Conservation (phyloP, 2,113 vertebrate genomes). For the Sceloporus tristichus region DNA sequence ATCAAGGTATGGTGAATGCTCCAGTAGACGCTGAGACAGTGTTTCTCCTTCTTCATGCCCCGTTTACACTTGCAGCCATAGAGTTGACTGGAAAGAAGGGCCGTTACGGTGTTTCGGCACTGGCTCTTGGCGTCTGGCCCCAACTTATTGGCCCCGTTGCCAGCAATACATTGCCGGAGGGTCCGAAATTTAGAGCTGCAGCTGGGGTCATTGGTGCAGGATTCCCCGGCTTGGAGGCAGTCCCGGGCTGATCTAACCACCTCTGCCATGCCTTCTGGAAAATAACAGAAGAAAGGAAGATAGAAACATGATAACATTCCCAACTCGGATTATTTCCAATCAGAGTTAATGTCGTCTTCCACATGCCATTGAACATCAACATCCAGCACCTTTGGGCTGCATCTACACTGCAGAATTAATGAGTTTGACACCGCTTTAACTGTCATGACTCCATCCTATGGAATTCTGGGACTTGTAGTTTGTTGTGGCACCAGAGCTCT, state of each 20-base stretch:
- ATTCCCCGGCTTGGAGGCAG: conserved; percentile 89
- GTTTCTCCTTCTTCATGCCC: conserved; percentile 95
- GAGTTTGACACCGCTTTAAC: no score
- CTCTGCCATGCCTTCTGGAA: conserved; percentile 57
- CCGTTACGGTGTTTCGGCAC: conserved; percentile 87
- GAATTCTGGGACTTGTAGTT: no score
- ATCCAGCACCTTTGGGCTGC: no score
- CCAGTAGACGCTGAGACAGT: conserved; percentile 95
- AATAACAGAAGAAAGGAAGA: background rate
- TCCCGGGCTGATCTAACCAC: conserved; percentile 77
- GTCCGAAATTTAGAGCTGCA: conserved; percentile 93
- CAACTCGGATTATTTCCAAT: background rate
- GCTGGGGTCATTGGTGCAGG: conserved; percentile 87
- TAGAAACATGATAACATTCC: background rate
- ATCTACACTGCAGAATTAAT: no score
- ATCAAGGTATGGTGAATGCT: conserved; percentile 91
- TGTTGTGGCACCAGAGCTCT: no score
- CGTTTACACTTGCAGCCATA: conserved; percentile 92
- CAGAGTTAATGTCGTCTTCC: no score
- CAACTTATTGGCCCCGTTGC: conserved; percentile 89
- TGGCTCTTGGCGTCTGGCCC: conserved; percentile 89
- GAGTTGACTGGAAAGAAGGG: conserved; percentile 89
- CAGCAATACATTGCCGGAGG: conserved; percentile 91
- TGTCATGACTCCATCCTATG: no score
- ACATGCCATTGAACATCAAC: no score